phyloP scores from a whole-genome alignment of 2,797 vertebrate species.

The Euphonia xanthogaster region DNA sequence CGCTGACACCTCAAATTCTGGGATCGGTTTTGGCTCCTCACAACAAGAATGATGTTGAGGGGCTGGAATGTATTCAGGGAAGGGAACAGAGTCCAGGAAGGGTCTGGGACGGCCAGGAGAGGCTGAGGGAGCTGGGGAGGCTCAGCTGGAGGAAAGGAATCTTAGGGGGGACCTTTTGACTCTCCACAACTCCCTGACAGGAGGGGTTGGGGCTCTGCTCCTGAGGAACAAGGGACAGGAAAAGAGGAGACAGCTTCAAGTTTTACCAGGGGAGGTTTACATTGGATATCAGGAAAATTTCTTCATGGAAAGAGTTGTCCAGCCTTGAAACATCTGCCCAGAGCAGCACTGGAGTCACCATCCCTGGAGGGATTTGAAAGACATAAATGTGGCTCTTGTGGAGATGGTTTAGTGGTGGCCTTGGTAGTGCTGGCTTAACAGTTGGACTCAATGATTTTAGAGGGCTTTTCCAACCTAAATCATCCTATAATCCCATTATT shows the following conservation, averaged over 20 bases:
- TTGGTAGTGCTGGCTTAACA: background rate
- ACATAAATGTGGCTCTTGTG: fast-evolving
- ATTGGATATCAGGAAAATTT: fast-evolving
- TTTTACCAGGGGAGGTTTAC: background rate
- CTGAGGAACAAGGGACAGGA: fast-evolving
- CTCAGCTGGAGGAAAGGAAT: background rate
- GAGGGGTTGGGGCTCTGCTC: fast-evolving
- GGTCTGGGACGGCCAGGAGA: background rate
- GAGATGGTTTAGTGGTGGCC: background rate
- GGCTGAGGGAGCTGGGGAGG: fast-evolving
- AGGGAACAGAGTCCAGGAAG: background rate
- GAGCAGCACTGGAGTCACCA: background rate
- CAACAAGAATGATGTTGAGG: background rate
- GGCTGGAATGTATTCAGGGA: background rate
- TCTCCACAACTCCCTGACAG: background rate
- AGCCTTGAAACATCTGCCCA: background rate
- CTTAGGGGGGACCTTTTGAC: fast-evolving
- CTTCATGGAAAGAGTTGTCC: background rate
- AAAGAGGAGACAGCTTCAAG: fast-evolving
- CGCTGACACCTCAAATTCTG: fast-evolving
- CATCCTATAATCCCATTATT: background rate
- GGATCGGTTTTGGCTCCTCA: background rate
- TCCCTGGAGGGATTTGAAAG: background rate
- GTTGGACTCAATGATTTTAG: background rate
- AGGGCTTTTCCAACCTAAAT: background rate